These are phyloP conservation scores for Montipora foliosa DNA, from an alignment of 64 coral and sea anemone genomes.

Conservation along the genomic window DNA sequence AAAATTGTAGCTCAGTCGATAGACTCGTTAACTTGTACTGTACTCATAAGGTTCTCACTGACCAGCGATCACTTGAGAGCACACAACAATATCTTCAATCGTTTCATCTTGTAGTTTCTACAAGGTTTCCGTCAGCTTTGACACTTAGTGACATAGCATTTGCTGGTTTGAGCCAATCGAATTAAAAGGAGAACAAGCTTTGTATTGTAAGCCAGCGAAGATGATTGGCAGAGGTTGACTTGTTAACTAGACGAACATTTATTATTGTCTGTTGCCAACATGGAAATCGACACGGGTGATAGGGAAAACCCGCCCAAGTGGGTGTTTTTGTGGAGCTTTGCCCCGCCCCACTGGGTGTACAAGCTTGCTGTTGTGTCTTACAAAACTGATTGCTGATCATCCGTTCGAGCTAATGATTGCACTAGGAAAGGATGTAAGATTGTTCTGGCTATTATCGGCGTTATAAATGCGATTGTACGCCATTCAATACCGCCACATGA, in stretches of 20 bases:
- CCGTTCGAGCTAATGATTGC: constrained; percentile 83
- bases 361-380: constrained; percentile 89
- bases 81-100: constrained; percentile 92
- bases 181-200: constrained; percentile 99
- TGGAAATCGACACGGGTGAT: constrained; percentile 98
- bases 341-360: constrained; percentile 95
- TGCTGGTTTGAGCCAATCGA: constrained; percentile 91
- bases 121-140: constrained; percentile 95
- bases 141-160: constrained; percentile 95
- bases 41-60: constrained; percentile 53
- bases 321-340: constrained; percentile 92
- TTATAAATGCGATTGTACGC: constrained; percentile 83
- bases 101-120: constrained; percentile 96
- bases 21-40: constrained; percentile 16
- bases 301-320: constrained; percentile 94
- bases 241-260: constrained; percentile 99
- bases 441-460: constrained; percentile 87
- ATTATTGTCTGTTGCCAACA: constrained; percentile 99
- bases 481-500: constrained; percentile 91
- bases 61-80: constrained; percentile 44
- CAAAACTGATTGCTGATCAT: constrained; percentile 77
- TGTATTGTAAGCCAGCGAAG: constrained; percentile 95
- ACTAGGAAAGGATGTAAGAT: constrained; percentile 74
- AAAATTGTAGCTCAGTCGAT: constrained; percentile 32
- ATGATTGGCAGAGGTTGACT: constrained; percentile 95